Evolutionary conservation across 2,113 vertebrate species (phyloP), one percentile per base, ranked within the genome.

Genomic region (Dromiciops gliroides): DNA sequence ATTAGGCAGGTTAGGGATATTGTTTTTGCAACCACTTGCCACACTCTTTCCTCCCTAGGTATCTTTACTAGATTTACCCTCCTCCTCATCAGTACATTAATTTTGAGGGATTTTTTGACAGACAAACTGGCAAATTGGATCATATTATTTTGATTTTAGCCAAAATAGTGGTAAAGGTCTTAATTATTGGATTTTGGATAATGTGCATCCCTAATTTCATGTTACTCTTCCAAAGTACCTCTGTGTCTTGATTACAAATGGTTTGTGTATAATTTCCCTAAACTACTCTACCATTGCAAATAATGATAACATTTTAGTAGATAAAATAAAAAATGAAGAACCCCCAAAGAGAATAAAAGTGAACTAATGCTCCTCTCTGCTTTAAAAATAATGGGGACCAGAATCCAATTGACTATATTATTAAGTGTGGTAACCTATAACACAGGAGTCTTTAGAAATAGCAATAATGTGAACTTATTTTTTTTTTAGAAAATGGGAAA

Each of bases 401-500:
- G 93, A 92, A 2, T 50, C 49, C 26, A 50, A 89, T 60, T 11
- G 22, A 53, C 19, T 9, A 19, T 75, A 3, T 83, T 5, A 1
- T 67, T 92, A 22, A 51, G 24, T 90, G 1, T 0, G 23, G 51
- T 91, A n/a, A 94, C 90, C 28, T 25, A 93, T 92, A 49, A 0
- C 52, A 3, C 48, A 47, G 22, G 51, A 95, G 48, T 52, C 95
- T 91, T 90, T 44, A 88, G 94, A 75, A 95, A 51, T 37, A 75
- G 50, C 1, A 95, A 75, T 49, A 1, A 28, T 0, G 10, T 90
- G 91, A 89, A 96, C 53, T 16, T 49, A 37, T 26, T 37, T n/a
- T n/a, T 50, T 93, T 31, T 90, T 94, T 92, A 90, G 93, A 93
- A 96, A 97, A 93, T 0, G 47, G 56, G 90, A 89, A 26, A 89